Conservation (phyloP, 2,888 invertebrate species). For the Phymatocera aterrima region DNA sequence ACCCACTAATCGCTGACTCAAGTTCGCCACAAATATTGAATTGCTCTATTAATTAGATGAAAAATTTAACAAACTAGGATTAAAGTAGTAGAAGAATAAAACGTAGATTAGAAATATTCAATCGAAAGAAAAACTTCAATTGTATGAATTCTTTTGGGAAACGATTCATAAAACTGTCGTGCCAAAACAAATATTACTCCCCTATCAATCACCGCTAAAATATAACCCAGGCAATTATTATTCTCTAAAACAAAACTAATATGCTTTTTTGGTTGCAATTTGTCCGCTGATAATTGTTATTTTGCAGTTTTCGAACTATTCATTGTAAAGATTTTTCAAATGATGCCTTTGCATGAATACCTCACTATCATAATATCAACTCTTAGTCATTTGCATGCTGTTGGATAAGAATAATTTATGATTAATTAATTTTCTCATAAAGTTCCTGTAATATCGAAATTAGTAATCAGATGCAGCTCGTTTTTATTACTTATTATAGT, state of each 20-base stretch:
- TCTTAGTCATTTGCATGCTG: not conserved
- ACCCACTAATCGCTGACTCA: conserved; percentile 59
- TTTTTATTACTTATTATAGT: not conserved
- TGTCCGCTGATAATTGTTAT: not conserved
- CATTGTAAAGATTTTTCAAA: not conserved
- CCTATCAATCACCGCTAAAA: not conserved
- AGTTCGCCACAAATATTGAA: conserved; percentile 49
- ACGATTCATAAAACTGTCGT: not conserved
- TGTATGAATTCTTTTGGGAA: not conserved
- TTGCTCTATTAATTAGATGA: not conserved
- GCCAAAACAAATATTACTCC: not conserved
- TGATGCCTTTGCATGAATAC: conserved; percentile 13
- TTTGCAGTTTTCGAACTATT: not conserved
- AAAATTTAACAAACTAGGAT: not conserved
- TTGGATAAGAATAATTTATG: not conserved
- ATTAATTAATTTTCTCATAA: not conserved
- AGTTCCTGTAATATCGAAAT: not conserved
- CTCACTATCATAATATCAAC: not conserved
- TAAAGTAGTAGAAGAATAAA: not conserved
- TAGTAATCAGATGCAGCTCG: not conserved
- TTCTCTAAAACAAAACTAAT: not conserved
- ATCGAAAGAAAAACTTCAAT: not conserved
- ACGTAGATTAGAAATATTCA: conserved; percentile 1
- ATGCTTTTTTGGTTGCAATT: not conserved
- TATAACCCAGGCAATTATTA: not conserved